A percentile compares a stretch with the other conserved stretches of the same genome.
Conservation (phyloP, 2,888 invertebrate species). For the Dynastes tityus region DNA sequence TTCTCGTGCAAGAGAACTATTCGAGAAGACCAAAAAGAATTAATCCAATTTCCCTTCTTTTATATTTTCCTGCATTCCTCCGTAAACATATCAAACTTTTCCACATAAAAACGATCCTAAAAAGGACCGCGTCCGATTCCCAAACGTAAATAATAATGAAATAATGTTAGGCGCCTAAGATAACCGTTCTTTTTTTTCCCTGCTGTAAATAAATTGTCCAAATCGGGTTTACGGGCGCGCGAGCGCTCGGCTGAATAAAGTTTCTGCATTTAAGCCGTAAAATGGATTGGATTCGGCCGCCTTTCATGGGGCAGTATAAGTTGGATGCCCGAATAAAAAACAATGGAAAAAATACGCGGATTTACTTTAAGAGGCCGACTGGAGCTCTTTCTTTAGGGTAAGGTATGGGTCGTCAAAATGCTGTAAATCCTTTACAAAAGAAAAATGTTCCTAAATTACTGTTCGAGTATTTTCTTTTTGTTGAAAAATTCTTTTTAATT, state of each 20-base stretch:
- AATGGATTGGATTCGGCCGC: slow-evolving; percentile 35
- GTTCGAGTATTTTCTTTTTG: too few species aligned
- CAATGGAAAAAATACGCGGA: slow-evolving; percentile 17
- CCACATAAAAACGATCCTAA: slow-evolving; percentile 32
- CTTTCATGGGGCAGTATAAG: slow-evolving; percentile 30
- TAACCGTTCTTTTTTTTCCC: slow-evolving; percentile 29
- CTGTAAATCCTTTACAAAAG: not conserved
- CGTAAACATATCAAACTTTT: slow-evolving; percentile 43
- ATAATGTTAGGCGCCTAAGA: slow-evolving; percentile 42
- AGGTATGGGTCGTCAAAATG: too few species aligned
- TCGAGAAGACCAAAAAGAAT: slow-evolving; percentile 3
- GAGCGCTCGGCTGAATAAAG: slow-evolving; percentile 38
- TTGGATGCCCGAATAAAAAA: slow-evolving; percentile 12
- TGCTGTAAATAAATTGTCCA: slow-evolving; percentile 37
- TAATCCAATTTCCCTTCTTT: slow-evolving; percentile 34
- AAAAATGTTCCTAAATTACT: too few species aligned
- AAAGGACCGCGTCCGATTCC: slow-evolving; percentile 32
- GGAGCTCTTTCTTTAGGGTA: not conserved
- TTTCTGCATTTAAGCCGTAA: slow-evolving; percentile 44
- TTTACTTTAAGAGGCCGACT: slow-evolving; percentile 5
- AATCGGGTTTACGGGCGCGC: slow-evolving; percentile 31
- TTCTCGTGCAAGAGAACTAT: not conserved
- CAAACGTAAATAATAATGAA: slow-evolving; percentile 43
- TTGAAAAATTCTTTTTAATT: too few species aligned
- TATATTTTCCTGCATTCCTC: slow-evolving; percentile 9